These are phyloP conservation scores for Plumapathes pennacea DNA, from an alignment of 92 coral and sea anemone species.

Conservation along the genomic window DNA sequence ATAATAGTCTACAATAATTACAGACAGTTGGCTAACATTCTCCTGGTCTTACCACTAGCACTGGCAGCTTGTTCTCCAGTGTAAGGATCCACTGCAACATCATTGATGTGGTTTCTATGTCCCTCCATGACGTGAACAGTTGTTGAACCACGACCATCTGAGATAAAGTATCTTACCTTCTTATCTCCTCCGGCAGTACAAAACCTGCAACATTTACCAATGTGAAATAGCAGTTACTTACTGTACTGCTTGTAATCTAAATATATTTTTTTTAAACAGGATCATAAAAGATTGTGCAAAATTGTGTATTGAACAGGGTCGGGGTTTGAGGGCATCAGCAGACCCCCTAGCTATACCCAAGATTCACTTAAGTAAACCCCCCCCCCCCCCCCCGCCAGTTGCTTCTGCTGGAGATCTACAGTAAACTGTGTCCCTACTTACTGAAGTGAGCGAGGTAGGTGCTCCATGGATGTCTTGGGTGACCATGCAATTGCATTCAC, in stretches of 20 bases:
- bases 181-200: conserved; percentile 94
- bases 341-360: neutral
- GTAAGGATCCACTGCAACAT: conserved; percentile 74
- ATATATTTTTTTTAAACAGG: too few species aligned
- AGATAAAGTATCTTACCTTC: conserved; percentile 67
- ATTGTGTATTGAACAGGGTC: conserved; percentile 45
- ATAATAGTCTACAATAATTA: neutral
- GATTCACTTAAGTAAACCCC: neutral
- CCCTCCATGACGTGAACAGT: conserved; percentile 75
- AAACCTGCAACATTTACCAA: conserved; percentile 63
- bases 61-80: conserved; percentile 82
- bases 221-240: neutral
- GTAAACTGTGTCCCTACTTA: conserved; percentile 31
- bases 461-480: conserved; percentile 69
- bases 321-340: conserved; percentile 9
- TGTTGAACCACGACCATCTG: conserved; percentile 62
- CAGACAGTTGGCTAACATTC: neutral
- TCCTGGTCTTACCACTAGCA: conserved; percentile 83
- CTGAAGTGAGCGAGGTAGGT: conserved; percentile 79
- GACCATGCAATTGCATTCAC: conserved; percentile 91
- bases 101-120: conserved; percentile 86
- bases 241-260: too few species aligned
- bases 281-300: neutral
- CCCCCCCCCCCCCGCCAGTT: too few species aligned
- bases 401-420: too few species aligned